Base-by-base conservation (phyloP, 2,113 vertebrate species). In the Pelmatolapia mariae region DNA sequence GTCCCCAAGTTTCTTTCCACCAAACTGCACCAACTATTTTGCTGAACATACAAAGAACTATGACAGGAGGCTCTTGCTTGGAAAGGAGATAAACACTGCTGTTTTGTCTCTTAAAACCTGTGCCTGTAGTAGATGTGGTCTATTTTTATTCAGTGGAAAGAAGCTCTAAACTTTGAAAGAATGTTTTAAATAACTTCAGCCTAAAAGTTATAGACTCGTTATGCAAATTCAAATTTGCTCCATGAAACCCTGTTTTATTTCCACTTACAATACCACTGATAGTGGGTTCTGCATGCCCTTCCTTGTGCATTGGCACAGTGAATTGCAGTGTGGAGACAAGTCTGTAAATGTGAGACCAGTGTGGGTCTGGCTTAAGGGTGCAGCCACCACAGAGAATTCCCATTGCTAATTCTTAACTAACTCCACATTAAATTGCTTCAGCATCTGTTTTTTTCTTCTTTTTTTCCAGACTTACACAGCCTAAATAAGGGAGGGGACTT, bases 401-500 rank as follows among this genome's bases (percentile, higher is more conserved):
- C 90, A 90, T 87, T 89, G 40, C 82, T 57, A 87, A 89, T 87
- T 91, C 86, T 91, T 86, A 89, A 88, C 85, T 89, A 91, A 93
- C 88, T 88, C 86, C 82, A 85, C 89, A 84, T 87, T 87, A 86
- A 94, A 93, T 92, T 81, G 86, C 81, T 90, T 89, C 86, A 92
- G 93, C 91, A 90, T 93, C 90, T 92, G 92, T 92, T 93, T 71
- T 71, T 43, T 71, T 6, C n/a, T 43, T 24, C 36, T 90, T 90
- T 92, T 89, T 76, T 81, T 19, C 53, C 90, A 91, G 71, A 86
- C 57, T 80, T 87, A 61, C 80, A 76, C 73, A 81, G 90, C 89
- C 87, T 91, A 91, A 95, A 93, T 91, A 91, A 93, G 91, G 91
- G 83, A 93, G 89, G 89, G 81, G 90, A 87, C 85, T 87, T 84